Conservation (phyloP, 35 echinoderm and acorn worm genomes). For the Apostichopus japonicus region DNA sequence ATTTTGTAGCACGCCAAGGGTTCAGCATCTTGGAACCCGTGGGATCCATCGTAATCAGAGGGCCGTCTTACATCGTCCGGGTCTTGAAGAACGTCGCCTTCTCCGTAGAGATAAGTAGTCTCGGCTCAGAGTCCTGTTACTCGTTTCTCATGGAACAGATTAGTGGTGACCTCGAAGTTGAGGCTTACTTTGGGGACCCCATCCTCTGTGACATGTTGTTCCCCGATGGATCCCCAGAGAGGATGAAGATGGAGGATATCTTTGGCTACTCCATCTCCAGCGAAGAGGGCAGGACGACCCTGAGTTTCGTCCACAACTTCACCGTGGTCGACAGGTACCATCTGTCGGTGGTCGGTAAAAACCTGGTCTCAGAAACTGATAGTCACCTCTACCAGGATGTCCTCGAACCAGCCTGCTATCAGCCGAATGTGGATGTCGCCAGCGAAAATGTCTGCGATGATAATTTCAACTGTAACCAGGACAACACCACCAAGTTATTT, state of each 20-base stretch:
- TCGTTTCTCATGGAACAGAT: neutral
- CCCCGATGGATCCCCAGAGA: neutral
- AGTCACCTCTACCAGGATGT: neutral
- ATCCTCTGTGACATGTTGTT: constrained; percentile 8
- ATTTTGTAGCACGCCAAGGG: neutral
- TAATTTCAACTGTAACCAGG: constrained; percentile 11
- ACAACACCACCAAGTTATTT: constrained; percentile 27
- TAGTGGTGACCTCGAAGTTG: neutral
- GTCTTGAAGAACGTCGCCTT: constrained; percentile 35
- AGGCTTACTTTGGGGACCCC: neutral
- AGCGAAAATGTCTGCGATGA: constrained; percentile 18
- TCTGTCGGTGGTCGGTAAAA: constrained; percentile 26
- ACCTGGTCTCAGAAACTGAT: constrained; percentile 18
- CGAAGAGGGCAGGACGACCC: neutral
- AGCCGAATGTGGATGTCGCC: constrained; percentile 11
- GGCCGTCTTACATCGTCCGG: neutral
- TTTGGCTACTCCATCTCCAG: neutral
- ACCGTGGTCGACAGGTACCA: neutral
- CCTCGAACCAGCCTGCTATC: constrained; percentile 39
- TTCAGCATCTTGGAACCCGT: constrained; percentile 25
- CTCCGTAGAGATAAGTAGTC: neutral
- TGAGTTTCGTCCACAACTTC: constrained; percentile 35
- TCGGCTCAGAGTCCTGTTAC: constrained; percentile 33
- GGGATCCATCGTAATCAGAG: neutral
- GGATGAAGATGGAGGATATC: neutral